These are phyloP conservation scores for Catharus bicknelli DNA, from an alignment of 2,113 vertebrate species.

Conservation along the genomic window DNA sequence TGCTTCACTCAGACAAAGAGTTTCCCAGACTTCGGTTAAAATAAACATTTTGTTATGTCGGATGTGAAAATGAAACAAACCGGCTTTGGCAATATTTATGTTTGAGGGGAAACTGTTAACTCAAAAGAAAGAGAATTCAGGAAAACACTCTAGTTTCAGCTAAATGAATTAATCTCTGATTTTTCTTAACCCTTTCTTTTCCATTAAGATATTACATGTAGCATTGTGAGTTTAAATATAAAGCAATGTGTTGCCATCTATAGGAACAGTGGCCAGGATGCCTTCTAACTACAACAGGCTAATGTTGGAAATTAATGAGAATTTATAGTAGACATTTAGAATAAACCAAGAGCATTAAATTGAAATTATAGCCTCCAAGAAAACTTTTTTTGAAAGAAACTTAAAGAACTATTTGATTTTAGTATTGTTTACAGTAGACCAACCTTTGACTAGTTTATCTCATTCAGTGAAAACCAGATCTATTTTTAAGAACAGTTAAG, in stretches of 20 bases:
- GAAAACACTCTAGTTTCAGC: not conserved
- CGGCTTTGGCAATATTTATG: not conserved
- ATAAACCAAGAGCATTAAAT: not conserved
- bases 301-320: not conserved
- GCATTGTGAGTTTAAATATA: not conserved
- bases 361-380: not conserved
- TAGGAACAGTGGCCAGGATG: not conserved
- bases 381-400: not conserved
- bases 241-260: not conserved
- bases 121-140: not conserved
- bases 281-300: not conserved
- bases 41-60: not conserved
- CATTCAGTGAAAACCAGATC: not conserved
- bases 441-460: not conserved
- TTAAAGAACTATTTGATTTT: not conserved
- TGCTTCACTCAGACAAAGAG: not conserved
- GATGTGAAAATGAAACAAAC: not conserved
- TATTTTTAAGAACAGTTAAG: not conserved
- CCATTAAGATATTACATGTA: not conserved
- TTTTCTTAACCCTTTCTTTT: not conserved
- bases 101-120: not conserved
- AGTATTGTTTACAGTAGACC: not conserved
- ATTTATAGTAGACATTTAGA: not conserved
- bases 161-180: not conserved
- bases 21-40: not conserved